These are phyloP conservation scores for Machimus atricapillus DNA, from an alignment of 2,888 invertebrate species.

Conservation along the genomic window DNA sequence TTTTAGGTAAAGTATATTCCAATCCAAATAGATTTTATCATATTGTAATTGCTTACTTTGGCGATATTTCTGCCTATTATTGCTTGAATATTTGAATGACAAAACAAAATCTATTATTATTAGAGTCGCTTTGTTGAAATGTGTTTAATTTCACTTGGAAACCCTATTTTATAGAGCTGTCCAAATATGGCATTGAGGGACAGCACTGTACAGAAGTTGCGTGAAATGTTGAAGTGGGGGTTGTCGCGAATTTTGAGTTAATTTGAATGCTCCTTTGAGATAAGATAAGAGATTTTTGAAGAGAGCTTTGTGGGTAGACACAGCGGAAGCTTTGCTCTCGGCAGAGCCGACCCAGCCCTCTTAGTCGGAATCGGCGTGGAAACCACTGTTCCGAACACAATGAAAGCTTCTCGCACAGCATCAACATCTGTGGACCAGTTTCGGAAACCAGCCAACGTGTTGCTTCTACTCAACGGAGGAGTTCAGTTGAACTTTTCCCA, in stretches of 20 bases:
- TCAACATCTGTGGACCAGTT: slow-evolving; percentile 35
- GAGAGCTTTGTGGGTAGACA: neutral
- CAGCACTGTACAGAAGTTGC: neutral
- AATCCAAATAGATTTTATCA: no score
- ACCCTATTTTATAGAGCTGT: neutral
- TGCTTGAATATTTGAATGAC: no score
- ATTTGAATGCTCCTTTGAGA: neutral
- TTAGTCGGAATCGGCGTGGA: neutral
- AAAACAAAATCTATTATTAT: no score
- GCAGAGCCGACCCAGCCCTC: neutral
- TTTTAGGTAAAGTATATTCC: no score
- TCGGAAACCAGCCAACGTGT: slow-evolving; percentile 50
- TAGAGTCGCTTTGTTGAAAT: no score
- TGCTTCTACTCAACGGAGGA: slow-evolving; percentile 47
- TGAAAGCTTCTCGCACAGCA: slow-evolving; percentile 18
- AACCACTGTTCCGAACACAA: neutral
- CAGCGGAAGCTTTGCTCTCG: neutral
- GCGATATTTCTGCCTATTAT: no score
- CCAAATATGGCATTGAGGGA: neutral
- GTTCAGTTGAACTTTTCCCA: slow-evolving; percentile 52
- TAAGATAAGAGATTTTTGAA: neutral
- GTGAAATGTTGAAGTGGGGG: neutral
- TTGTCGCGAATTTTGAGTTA: neutral
- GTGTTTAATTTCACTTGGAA: neutral
- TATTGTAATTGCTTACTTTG: no score